Conservation (phyloP, 2,113 vertebrate genomes). For the Apus apus region DNA sequence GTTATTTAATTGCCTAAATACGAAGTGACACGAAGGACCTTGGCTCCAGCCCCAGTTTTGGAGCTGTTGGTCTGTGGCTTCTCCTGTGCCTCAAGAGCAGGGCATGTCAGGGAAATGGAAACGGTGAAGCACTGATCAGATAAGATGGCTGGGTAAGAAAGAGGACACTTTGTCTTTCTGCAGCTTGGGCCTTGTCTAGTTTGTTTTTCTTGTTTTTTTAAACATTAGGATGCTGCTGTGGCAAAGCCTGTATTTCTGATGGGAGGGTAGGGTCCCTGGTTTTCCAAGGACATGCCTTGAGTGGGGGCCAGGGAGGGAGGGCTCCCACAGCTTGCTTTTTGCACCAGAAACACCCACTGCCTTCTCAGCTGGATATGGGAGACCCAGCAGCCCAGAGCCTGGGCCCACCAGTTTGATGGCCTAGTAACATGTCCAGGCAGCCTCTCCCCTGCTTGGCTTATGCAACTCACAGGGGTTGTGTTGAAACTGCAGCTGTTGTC, state of each 20-base stretch:
- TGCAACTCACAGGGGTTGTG: neutral
- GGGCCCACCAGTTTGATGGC: neutral
- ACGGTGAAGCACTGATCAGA: neutral
- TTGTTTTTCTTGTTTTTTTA: neutral
- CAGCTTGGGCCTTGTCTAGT: neutral
- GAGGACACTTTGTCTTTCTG: neutral
- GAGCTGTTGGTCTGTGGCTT: conserved; percentile 22
- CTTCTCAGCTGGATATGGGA: accelerated
- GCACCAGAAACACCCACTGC: neutral
- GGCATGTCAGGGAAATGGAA: neutral
- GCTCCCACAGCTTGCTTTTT: neutral
- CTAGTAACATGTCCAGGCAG: neutral
- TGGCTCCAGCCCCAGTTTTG: neutral
- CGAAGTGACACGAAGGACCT: neutral
- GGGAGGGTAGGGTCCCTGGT: neutral
- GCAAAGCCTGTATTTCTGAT: neutral
- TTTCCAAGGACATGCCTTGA: neutral
- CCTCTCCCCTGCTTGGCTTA: neutral
- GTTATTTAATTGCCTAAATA: neutral
- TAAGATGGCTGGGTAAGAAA: conserved; percentile 8
- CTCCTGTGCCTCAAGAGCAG: accelerated
- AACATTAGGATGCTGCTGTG: neutral
- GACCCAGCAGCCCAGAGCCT: neutral
- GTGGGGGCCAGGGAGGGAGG: neutral
- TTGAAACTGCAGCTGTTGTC: neutral